Conservation (phyloP, 2,888 invertebrate species). For the Sabatieria punctata region DNA sequence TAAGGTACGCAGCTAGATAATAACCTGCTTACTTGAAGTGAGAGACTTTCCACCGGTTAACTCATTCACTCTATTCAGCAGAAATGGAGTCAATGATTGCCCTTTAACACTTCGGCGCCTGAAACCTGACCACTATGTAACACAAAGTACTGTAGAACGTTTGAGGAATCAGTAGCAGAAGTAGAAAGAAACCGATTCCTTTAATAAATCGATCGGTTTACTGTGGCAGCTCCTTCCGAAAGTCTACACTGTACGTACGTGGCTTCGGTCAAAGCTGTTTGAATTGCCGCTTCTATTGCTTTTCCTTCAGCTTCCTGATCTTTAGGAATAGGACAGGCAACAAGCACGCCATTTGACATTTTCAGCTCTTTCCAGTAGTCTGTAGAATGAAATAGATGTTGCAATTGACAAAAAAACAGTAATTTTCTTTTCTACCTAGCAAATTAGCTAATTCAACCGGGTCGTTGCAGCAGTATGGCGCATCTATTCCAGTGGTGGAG, state of each 20-base stretch:
- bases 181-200: too few species aligned
- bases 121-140: too few species aligned
- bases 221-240: too few species aligned
- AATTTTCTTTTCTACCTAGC: too few species aligned
- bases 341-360: conserved; percentile 44
- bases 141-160: too few species aligned
- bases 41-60: conserved; percentile 68
- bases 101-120: conserved; percentile 46
- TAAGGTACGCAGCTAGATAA: too few species aligned
- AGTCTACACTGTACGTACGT: too few species aligned
- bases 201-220: too few species aligned
- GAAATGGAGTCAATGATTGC: conserved; percentile 78
- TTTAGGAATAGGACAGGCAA: conserved; percentile 76
- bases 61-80: conserved; percentile 56
- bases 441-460: conserved; percentile 55
- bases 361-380: conserved; percentile 23
- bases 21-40: conserved; percentile 52
- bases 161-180: too few species aligned
- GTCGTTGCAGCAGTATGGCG: conserved; percentile 51
- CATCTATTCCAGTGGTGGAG: conserved; percentile 49
- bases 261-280: conserved; percentile 47
- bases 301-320: conserved; percentile 37
- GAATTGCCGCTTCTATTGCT: conserved; percentile 52
- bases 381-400: conserved; percentile 15
- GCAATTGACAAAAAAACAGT: too few species aligned